Conservation (phyloP, 2,888 invertebrate genomes). For the Campoletis raptor region DNA sequence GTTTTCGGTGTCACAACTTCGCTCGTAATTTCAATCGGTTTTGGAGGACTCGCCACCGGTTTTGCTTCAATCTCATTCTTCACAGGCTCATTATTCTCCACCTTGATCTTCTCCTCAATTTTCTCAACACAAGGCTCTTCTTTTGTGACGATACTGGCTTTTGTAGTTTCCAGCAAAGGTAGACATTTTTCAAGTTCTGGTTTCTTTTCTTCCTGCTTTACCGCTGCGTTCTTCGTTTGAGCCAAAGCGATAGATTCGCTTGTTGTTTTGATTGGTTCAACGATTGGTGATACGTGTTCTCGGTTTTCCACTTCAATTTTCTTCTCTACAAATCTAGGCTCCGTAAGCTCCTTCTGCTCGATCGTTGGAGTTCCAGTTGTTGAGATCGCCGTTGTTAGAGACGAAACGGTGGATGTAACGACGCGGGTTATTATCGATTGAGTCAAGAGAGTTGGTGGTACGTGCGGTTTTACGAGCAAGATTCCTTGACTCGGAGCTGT, state of each 20-base stretch:
- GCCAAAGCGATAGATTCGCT: conserved; percentile 71
- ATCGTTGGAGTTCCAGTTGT: conserved; percentile 42
- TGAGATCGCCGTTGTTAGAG: conserved; percentile 55
- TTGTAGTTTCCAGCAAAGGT: conserved; percentile 49
- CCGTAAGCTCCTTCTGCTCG: conserved; percentile 65
- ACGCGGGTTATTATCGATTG: conserved; percentile 76
- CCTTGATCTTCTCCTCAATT: conserved; percentile 72
- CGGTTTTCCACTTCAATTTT: conserved; percentile 28
- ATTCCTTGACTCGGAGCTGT: conserved; percentile 72
- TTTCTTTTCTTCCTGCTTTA: conserved; percentile 77
- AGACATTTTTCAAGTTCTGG: conserved; percentile 51
- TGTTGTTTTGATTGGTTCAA: conserved; percentile 76
- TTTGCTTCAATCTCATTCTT: conserved; percentile 40
- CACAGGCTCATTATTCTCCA: conserved; percentile 67
- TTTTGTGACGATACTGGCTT: conserved; percentile 48
- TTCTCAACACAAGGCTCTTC: conserved; percentile 64
- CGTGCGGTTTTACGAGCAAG: conserved; percentile 74
- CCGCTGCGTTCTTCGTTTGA: conserved; percentile 67
- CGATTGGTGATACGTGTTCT: conserved; percentile 45
- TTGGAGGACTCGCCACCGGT: conserved; percentile 40
- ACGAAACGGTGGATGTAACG: conserved; percentile 71
- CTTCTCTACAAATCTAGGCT: conserved; percentile 61
- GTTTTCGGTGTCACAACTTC: conserved; percentile 68
- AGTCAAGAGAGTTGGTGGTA: conserved; percentile 75
- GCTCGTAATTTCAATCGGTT: conserved; percentile 20